Base-by-base conservation (phyloP, 2,113 vertebrate genomes). In the Dromaius novaehollandiae region DNA sequence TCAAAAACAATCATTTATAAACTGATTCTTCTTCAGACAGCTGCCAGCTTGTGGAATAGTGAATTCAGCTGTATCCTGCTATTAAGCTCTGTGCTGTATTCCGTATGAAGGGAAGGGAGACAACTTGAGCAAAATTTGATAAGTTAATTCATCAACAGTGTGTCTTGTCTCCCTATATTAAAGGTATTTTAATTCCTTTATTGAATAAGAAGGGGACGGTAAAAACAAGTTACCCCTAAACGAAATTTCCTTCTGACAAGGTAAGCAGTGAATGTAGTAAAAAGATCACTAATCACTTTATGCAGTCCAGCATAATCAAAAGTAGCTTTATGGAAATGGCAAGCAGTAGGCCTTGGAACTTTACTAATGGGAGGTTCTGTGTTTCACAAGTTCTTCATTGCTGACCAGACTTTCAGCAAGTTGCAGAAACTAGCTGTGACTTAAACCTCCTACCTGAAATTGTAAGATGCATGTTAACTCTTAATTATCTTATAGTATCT, bases 1-100 rank as follows among this genome's bases (percentile, higher is more conserved):
- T 89, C 75, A 66, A 77, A 88, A 95, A 69, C 51, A 78, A 91
- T 82, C 20, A 83, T 80, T 96, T 91, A 74, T 58, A 95, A 95
- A 76, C 50, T 32, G 44, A 74, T 88, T 92, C 55, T 92, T 94
- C 94, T 86, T 56, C 68, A 89, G 66, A 75, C 83, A 86, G 70
- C 76, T 84, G 70, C 64, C 48, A 82, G 70, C 46, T 78, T 94
- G 30, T 42, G 46, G 44, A 82, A 51, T 82, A 83, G 55, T 74
- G 75, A 93, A 66, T 65, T 71, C 75, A 91, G 24, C 84, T 79
- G 50, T 76, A 42, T 40, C 48, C 81, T 89, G 24, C 81, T 92
- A 58, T 85, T 87, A 58, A 70, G 26, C 40, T 82, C 66, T 70
- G 11, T 74, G 30, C 44, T 90, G 65, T 84, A 92, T 90, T 90